A percentile compares a stretch with the other conserved stretches of the same genome.
Conservation (phyloP, 2,113 vertebrate species). For the Barnardius zonarius region DNA sequence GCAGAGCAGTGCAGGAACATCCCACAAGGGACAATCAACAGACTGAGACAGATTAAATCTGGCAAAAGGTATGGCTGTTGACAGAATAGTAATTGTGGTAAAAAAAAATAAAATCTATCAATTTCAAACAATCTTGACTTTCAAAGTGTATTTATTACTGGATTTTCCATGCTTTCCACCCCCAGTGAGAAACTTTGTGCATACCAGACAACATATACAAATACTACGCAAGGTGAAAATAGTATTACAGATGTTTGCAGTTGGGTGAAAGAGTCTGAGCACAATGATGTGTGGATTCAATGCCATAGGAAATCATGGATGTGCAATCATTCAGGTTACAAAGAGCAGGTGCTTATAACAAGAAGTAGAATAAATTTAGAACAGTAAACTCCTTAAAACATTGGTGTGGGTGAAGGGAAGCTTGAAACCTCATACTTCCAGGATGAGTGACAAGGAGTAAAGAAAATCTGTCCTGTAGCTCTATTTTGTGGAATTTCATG, state of each 20-base stretch:
- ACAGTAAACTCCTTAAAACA: neutral
- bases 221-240: neutral
- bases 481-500: neutral
- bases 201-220: neutral
- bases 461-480: neutral
- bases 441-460: neutral
- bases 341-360: neutral
- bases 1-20: neutral
- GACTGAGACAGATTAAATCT: constrained; percentile 22
- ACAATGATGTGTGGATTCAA: neutral
- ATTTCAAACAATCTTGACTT: neutral
- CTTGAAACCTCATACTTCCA: neutral
- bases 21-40: neutral
- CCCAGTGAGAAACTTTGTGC: neutral
- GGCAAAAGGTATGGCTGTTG: neutral
- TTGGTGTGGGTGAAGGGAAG: neutral
- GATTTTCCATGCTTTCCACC: neutral
- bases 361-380: neutral
- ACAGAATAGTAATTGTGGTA: neutral
- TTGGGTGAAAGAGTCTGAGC: neutral
- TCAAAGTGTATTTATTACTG: neutral
- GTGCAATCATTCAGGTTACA: neutral
- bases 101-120: neutral
- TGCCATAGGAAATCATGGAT: neutral
- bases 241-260: neutral